Conservation (phyloP, 2,797 vertebrate species). For the Phataginus tetradactyla region DNA sequence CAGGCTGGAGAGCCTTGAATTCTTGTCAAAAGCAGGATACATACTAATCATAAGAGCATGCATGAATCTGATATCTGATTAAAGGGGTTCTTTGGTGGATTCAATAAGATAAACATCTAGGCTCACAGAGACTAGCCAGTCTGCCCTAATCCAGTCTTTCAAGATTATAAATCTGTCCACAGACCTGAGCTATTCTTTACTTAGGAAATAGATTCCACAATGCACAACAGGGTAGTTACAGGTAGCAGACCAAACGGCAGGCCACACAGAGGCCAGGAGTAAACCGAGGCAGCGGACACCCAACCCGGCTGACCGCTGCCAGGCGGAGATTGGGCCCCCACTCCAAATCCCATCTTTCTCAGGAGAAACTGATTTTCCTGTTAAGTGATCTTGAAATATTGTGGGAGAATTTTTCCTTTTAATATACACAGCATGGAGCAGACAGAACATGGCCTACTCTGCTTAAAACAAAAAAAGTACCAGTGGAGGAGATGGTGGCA, state of each 20-base stretch:
- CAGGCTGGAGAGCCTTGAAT: neutral
- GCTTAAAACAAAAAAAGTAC: neutral
- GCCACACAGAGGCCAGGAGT: fast-evolving
- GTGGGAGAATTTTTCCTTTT: neutral
- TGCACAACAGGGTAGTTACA: fast-evolving
- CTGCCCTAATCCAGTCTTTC: neutral
- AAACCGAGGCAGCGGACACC: neutral
- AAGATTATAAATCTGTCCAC: neutral
- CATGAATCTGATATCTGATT: neutral
- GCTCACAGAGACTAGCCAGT: neutral
- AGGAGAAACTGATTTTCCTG: neutral
- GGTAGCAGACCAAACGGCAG: neutral
- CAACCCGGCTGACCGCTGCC: neutral
- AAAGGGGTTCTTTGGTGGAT: conserved; percentile 47
- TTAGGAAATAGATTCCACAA: neutral
- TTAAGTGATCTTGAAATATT: neutral
- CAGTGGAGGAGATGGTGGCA: fast-evolving
- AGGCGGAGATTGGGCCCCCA: neutral
- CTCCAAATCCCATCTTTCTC: neutral
- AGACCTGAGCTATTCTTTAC: neutral
- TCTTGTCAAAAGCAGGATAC: neutral
- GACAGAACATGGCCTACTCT: neutral
- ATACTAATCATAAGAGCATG: fast-evolving
- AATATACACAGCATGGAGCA: neutral
- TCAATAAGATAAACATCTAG: neutral